Evolutionary conservation across 2,888 invertebrate species (phyloP).

Genomic region (Hermaeophaga mercurialis): DNA sequence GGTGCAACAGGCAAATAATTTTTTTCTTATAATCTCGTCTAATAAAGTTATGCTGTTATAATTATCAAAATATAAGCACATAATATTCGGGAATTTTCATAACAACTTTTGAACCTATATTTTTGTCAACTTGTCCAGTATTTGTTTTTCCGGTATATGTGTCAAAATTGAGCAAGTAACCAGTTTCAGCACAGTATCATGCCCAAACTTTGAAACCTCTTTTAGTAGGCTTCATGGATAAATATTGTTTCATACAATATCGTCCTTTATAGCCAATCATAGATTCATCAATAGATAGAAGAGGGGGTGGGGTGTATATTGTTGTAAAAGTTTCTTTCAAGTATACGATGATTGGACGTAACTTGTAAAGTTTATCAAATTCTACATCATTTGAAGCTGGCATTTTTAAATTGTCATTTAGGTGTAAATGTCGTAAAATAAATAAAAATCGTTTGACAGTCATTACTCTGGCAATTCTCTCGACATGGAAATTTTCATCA

Average conservation of each 20-base stretch:
- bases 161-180: constrained; percentile 21
- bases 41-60: constrained; percentile 20
- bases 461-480: constrained; percentile 35
- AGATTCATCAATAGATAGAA: constrained; percentile 23
- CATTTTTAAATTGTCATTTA: constrained; percentile 36
- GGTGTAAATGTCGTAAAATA: constrained; percentile 35
- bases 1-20: constrained; percentile 15
- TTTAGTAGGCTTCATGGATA: constrained; percentile 24
- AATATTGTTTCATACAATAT: constrained; percentile 24
- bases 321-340: constrained; percentile 10
- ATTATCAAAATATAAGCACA: constrained; percentile 28
- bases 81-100: constrained; percentile 21
- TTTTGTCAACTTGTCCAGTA: neutral
- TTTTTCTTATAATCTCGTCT: constrained; percentile 20
- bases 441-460: constrained; percentile 34
- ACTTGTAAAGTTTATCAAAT: constrained; percentile 36
- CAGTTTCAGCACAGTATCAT: constrained; percentile 18
- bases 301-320: constrained; percentile 19
- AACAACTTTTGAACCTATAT: constrained; percentile 14
- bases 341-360: constrained; percentile 30
- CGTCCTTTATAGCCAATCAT: constrained; percentile 21
- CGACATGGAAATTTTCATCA: constrained; percentile 29
- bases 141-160: constrained; percentile 22
- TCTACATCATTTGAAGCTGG: constrained; percentile 17
- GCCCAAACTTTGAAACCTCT: constrained; percentile 27